A percentile compares a stretch with the other conserved stretches of the same genome.
phyloP scores from a whole-genome alignment of 1,140 invertebrate genomes.

The Radopholus similis region DNA sequence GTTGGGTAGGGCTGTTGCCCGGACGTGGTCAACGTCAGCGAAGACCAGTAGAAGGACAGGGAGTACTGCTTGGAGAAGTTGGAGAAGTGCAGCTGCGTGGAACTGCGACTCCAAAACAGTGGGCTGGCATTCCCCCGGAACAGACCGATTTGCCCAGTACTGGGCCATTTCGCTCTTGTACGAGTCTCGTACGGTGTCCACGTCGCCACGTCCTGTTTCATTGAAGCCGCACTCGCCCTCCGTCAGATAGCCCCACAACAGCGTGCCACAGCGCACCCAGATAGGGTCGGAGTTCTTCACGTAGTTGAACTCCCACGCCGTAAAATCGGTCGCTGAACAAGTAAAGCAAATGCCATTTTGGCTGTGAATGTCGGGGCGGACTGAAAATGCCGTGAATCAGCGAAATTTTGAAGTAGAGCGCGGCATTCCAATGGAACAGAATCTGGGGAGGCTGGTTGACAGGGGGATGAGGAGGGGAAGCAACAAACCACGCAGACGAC shows the following conservation, averaged over 20 bases:
- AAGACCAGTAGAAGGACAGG: conserved; percentile 92
- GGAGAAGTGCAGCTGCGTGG: conserved; percentile 25
- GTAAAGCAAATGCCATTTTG: background rate
- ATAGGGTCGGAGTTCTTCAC: conserved; percentile 41
- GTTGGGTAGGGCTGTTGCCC: conserved; percentile 64
- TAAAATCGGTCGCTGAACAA: conserved; percentile 29
- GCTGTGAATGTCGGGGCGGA: conserved; percentile 9
- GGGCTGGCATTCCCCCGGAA: background rate
- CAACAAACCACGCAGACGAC: conserved; percentile 31
- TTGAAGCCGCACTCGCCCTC: conserved; percentile 33
- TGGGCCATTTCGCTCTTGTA: conserved; percentile 28
- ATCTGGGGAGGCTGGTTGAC: background rate
- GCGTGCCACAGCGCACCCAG: conserved; percentile 34
- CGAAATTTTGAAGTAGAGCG: conserved; percentile 47
- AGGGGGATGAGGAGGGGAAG: no score
- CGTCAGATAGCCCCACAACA: conserved; percentile 12
- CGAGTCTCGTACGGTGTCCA: conserved; percentile 15
- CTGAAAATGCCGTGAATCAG: conserved; percentile 38
- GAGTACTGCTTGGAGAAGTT: conserved; percentile 60
- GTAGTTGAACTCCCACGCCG: conserved; percentile 46
- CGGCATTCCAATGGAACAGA: conserved; percentile 48
- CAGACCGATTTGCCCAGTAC: conserved; percentile 29
- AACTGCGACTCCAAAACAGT: background rate
- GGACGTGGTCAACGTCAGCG: conserved; percentile 85
- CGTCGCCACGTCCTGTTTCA: conserved; percentile 25